A percentile compares a stretch with the other conserved stretches of the same genome.
phyloP scores from a whole-genome alignment of 2,113 vertebrate species.

The Silurus meridionalis region DNA sequence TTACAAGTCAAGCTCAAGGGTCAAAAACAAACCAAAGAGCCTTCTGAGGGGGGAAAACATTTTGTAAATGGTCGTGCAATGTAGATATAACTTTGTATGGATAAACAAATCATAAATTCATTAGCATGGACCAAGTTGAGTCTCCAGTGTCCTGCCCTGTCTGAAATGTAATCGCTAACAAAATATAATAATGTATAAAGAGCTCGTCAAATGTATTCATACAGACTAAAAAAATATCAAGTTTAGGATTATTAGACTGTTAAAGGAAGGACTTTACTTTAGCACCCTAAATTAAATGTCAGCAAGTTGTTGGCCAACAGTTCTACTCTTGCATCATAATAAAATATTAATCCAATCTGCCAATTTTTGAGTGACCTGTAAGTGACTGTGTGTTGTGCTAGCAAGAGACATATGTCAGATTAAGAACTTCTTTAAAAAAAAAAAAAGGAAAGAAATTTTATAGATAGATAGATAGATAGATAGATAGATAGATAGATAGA shows the following conservation, averaged over 20 bases:
- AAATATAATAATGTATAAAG: not conserved
- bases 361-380: not conserved
- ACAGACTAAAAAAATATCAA: not conserved
- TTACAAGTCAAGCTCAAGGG: slow-evolving; percentile 55
- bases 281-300: not conserved
- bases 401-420: not conserved
- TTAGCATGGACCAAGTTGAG: not conserved
- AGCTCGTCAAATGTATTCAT: not conserved
- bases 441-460: too few species aligned
- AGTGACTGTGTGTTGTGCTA: not conserved
- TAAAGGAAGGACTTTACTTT: not conserved
- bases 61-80: not conserved
- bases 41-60: not conserved
- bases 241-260: not conserved
- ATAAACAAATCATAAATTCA: not conserved
- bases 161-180: not conserved
- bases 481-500: too few species aligned
- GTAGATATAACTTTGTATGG: not conserved
- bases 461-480: too few species aligned
- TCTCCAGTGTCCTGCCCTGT: not conserved
- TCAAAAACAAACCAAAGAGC: not conserved
- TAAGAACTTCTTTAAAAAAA: not conserved
- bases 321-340: not conserved
- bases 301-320: not conserved
- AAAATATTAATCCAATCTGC: not conserved